Evolutionary conservation across 2,113 vertebrate genomes (phyloP).

Genomic region (Circaetus cinerascens): DNA sequence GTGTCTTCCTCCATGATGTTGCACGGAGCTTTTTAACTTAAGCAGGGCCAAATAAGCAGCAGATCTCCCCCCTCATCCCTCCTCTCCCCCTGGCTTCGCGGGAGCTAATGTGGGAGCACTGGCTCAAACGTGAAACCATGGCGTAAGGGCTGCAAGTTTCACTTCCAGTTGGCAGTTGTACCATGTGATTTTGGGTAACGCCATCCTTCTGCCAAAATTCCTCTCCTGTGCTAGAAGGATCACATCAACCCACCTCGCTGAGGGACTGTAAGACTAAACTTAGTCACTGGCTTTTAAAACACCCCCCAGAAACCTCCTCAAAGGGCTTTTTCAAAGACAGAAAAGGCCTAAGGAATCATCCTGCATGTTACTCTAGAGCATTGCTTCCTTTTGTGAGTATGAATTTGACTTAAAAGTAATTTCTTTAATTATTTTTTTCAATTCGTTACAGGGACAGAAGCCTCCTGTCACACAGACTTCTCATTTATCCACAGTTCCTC

Average conservation of each 20-base stretch:
- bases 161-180: not conserved
- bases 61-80: not conserved
- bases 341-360: not conserved
- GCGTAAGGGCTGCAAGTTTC: not conserved
- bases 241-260: not conserved
- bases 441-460: not conserved
- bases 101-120: not conserved
- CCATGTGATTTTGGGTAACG: not conserved
- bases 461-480: not conserved
- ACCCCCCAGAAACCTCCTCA: not conserved
- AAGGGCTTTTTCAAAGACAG: not conserved
- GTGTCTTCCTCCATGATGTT: not conserved
- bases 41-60: not conserved
- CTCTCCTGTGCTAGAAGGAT: not conserved
- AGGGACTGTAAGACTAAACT: not conserved
- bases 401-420: not conserved
- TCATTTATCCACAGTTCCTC: not conserved
- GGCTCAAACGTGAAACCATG: accelerated
- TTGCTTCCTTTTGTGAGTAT: not conserved
- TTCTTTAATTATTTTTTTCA: not conserved
- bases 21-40: not conserved
- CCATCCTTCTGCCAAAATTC: not conserved
- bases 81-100: accelerated
- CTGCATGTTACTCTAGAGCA: not conserved
- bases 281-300: not conserved